Conservation (phyloP, 2,888 invertebrate genomes). For the Eupelmus urozonus region DNA sequence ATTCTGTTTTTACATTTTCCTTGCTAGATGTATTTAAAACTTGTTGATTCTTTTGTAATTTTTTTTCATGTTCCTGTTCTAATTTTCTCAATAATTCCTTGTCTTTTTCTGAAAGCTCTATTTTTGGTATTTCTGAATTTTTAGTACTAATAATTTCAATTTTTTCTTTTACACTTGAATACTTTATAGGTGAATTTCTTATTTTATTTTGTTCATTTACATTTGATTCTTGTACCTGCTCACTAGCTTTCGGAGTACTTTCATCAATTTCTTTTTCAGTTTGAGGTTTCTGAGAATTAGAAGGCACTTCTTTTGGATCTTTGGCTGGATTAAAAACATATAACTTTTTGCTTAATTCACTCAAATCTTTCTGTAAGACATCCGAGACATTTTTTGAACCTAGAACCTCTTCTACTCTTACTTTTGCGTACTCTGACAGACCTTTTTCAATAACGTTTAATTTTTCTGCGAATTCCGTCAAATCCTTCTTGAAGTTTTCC, state of each 20-base stretch:
- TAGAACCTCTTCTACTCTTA: constrained; percentile 66
- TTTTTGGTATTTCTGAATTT: constrained; percentile 74
- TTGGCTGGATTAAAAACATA: constrained; percentile 69
- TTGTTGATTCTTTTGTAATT: constrained; percentile 62
- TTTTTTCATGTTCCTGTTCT: constrained; percentile 78
- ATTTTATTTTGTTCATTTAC: constrained; percentile 48
- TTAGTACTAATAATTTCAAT: constrained; percentile 69
- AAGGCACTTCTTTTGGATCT: constrained; percentile 70
- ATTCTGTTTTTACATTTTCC: constrained; percentile 2
- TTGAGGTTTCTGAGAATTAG: not conserved
- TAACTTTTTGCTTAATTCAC: constrained; percentile 61
- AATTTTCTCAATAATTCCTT: constrained; percentile 78
- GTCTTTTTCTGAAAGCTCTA: constrained; percentile 78
- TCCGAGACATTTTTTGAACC: constrained; percentile 59
- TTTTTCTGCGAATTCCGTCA: constrained; percentile 82
- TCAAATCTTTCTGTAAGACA: constrained; percentile 39
- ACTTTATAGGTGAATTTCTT: constrained; percentile 62
- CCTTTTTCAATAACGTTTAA: constrained; percentile 86
- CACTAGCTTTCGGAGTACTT: constrained; percentile 7
- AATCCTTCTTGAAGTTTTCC: constrained; percentile 76
- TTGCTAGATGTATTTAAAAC: constrained; percentile 23
- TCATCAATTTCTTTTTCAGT: constrained; percentile 1
- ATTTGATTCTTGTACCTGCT: constrained; percentile 22
- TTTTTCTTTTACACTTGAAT: constrained; percentile 74
- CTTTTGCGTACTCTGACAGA: constrained; percentile 81